Conservation (phyloP, 2,888 invertebrate genomes). For the Microdon myrmicae region DNA sequence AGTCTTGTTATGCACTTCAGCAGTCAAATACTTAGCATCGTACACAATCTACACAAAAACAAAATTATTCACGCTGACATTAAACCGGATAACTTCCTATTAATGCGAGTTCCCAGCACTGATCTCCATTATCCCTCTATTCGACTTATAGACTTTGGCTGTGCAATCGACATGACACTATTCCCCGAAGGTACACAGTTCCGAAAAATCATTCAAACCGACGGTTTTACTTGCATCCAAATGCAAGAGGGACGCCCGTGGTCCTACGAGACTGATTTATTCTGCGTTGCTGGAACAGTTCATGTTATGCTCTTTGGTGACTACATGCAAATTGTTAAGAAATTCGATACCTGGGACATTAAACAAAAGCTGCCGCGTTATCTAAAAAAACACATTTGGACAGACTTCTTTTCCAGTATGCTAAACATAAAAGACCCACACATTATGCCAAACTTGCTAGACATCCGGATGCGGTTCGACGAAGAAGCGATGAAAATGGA, state of each 20-base stretch:
- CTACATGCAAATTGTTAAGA: constrained; percentile 85
- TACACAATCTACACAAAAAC: constrained; percentile 85
- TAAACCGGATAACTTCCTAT: constrained; percentile 94
- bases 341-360: constrained; percentile 75
- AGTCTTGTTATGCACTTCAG: constrained; percentile 82
- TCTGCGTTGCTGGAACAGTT: constrained; percentile 88
- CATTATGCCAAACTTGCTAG: constrained; percentile 75
- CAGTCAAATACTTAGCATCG: constrained; percentile 85
- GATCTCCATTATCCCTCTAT: constrained; percentile 77
- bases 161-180: constrained; percentile 92
- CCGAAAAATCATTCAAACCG: constrained; percentile 79
- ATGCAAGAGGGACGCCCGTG: constrained; percentile 92
- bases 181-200: constrained; percentile 85
- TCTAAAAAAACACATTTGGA: constrained; percentile 81
- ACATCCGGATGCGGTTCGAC: constrained; percentile 63
- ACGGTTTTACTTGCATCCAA: constrained; percentile 87
- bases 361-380: constrained; percentile 80
- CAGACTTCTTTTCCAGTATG: constrained; percentile 81
- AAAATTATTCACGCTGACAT: constrained; percentile 95
- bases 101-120: constrained; percentile 75
- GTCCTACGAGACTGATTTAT: constrained; percentile 95
- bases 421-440: constrained; percentile 84
- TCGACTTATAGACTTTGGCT: constrained; percentile 93
- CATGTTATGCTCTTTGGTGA: constrained; percentile 89
- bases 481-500: constrained; percentile 66